These are phyloP conservation scores for Lagopus leucura DNA, from an alignment of 2,113 vertebrate genomes.

Conservation along the genomic window DNA sequence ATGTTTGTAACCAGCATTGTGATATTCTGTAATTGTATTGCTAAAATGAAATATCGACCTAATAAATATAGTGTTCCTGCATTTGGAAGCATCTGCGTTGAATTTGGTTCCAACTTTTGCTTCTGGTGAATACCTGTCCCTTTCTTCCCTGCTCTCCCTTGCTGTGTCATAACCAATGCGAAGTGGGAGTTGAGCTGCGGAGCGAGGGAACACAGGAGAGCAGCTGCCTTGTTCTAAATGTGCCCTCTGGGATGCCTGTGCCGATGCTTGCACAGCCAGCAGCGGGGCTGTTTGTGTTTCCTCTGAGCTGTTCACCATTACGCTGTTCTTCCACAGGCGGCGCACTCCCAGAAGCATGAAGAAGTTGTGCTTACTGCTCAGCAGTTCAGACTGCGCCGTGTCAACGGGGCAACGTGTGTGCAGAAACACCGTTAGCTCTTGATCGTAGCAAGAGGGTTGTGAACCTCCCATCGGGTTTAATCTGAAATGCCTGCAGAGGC, in stretches of 20 bases:
- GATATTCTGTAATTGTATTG: conserved; percentile 89
- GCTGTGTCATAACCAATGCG: rapidly evolving
- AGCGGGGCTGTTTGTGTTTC: not conserved
- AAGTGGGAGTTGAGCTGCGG: rapidly evolving
- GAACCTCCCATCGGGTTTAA: not conserved
- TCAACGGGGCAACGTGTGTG: not conserved
- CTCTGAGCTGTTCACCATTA: rapidly evolving
- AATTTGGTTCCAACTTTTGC: not conserved
- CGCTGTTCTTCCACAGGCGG: not conserved
- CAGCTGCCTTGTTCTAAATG: rapidly evolving
- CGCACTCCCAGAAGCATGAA: not conserved
- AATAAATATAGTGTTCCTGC: conserved; percentile 86
- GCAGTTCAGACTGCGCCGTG: rapidly evolving
- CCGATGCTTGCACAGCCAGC: not conserved
- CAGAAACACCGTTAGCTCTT: not conserved
- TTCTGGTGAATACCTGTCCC: not conserved
- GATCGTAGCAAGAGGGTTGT: too few relatives aligned
- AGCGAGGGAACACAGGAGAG: rapidly evolving
- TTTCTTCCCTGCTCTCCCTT: not conserved
- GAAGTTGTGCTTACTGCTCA: not conserved
- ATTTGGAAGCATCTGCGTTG: conserved; percentile 45
- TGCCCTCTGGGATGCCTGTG: not conserved
- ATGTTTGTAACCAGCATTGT: conserved; percentile 90
- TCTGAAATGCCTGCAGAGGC: not conserved
- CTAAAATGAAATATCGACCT: conserved; percentile 80